phyloP scores from a whole-genome alignment of 2,888 invertebrate genomes.

The Ischnus inquisitorius region DNA sequence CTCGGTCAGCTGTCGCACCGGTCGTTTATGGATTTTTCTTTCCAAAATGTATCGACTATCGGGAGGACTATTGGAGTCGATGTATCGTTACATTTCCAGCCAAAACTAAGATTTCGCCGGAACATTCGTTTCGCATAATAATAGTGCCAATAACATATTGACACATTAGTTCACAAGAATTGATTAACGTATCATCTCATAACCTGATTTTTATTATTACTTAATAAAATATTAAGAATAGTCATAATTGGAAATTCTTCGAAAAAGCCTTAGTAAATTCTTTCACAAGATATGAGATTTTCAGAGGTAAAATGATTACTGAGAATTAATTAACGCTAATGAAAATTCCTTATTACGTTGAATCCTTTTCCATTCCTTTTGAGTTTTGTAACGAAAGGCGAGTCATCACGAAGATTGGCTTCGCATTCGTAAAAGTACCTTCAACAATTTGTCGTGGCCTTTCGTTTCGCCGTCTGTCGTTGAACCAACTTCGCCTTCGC shows the following conservation, averaged over 20 bases:
- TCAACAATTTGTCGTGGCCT: slow-evolving; percentile 18
- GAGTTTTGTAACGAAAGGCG: slow-evolving; percentile 28
- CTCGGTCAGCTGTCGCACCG: slow-evolving; percentile 8
- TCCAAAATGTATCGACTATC: slow-evolving; percentile 46
- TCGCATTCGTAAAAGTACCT: slow-evolving; percentile 10
- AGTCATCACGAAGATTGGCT: slow-evolving; percentile 5
- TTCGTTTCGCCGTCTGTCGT: slow-evolving; percentile 5
- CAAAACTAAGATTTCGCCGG: too few relatives aligned
- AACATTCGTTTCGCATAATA: too few relatives aligned
- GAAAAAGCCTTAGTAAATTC: too few relatives aligned
- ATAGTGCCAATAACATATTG: too few relatives aligned
- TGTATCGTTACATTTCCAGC: too few relatives aligned
- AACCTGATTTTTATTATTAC: too few relatives aligned
- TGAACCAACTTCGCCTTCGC: slow-evolving; percentile 8
- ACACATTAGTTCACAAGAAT: too few relatives aligned
- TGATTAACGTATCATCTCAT: too few relatives aligned
- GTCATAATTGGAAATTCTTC: too few relatives aligned
- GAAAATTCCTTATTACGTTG: not conserved
- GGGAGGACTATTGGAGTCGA: slow-evolving; percentile 27
- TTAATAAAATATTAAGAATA: too few relatives aligned
- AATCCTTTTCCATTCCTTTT: slow-evolving; percentile 9
- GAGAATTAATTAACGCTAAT: not conserved
- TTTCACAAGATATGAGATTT: too few relatives aligned
- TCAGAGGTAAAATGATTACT: too few relatives aligned
- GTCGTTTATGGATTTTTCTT: slow-evolving; percentile 27